A percentile compares a stretch with the other conserved stretches of the same genome.
Conservation (phyloP, 2,113 vertebrate species). For the Anseranas semipalmata region DNA sequence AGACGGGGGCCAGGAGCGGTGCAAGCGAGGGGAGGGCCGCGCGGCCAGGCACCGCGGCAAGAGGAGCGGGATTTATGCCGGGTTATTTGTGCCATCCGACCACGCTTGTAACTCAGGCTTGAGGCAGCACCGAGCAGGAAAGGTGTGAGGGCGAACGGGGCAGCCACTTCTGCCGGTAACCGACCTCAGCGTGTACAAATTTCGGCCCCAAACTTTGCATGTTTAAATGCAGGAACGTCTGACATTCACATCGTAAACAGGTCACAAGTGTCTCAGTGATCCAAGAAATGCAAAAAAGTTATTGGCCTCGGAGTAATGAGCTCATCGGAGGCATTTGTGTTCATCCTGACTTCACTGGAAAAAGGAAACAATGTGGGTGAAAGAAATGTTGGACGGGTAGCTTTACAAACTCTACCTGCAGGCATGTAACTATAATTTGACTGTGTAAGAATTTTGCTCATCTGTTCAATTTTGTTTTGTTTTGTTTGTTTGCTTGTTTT, state of each 20-base stretch:
- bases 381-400: not conserved
- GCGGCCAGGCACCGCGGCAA: not conserved
- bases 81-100: not conserved
- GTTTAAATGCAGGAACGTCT: not conserved
- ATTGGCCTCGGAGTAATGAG: not conserved
- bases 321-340: not conserved
- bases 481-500: no score
- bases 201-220: not conserved
- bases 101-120: not conserved
- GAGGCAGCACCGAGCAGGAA: not conserved
- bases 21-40: not conserved
- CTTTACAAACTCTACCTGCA: not conserved
- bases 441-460: not conserved
- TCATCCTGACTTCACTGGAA: not conserved
- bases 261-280: not conserved
- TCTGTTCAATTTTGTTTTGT: not conserved
- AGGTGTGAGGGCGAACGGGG: not conserved
- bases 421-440: not conserved
- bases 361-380: not conserved
- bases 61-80: not conserved
- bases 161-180: not conserved
- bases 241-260: not conserved
- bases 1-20: not conserved
- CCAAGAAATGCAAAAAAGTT: slow-evolving; percentile 15
- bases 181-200: not conserved